Evolutionary conservation across 2,888 invertebrate species (phyloP).

Genomic region (Orthosia incerta): DNA sequence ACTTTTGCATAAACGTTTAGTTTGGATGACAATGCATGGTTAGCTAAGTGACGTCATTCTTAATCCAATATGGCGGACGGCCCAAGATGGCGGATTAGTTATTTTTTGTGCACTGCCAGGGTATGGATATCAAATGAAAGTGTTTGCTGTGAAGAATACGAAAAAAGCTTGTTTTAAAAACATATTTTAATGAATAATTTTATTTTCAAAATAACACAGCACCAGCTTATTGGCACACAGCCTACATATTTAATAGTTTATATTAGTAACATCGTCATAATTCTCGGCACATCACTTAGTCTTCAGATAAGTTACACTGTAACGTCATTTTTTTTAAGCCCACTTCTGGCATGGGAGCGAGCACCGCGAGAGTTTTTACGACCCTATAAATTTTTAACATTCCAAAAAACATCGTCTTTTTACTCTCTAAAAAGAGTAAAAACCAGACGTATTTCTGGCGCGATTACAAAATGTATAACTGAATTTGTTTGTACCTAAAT

Average conservation of each 20-base stretch:
- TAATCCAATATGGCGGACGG: no score
- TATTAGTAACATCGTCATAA: slow-evolving; percentile 54
- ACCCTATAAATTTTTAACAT: slow-evolving; percentile 88
- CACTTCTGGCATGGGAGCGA: slow-evolving; percentile 79
- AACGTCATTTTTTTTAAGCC: slow-evolving; percentile 79
- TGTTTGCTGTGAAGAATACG: no score
- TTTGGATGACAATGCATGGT: no score
- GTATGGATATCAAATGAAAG: no score
- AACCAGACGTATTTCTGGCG: slow-evolving; percentile 72
- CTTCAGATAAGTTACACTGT: slow-evolving; percentile 75
- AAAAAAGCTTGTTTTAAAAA: no score
- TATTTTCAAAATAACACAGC: not conserved
- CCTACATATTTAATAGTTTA: slow-evolving; percentile 37
- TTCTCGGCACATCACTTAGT: slow-evolving; percentile 68
- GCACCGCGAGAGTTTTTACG: slow-evolving; percentile 84
- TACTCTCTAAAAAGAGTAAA: slow-evolving; percentile 75
- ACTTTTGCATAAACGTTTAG: no score
- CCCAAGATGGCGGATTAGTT: no score
- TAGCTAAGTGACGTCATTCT: no score
- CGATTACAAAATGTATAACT: slow-evolving; percentile 72
- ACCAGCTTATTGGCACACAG: slow-evolving; percentile 12
- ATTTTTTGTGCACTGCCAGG: no score
- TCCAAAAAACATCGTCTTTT: slow-evolving; percentile 83
- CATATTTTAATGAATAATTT: no score
- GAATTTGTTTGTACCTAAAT: slow-evolving; percentile 65